phyloP scores from a whole-genome alignment of 2,888 invertebrate species.

The Epinotia nisella region DNA sequence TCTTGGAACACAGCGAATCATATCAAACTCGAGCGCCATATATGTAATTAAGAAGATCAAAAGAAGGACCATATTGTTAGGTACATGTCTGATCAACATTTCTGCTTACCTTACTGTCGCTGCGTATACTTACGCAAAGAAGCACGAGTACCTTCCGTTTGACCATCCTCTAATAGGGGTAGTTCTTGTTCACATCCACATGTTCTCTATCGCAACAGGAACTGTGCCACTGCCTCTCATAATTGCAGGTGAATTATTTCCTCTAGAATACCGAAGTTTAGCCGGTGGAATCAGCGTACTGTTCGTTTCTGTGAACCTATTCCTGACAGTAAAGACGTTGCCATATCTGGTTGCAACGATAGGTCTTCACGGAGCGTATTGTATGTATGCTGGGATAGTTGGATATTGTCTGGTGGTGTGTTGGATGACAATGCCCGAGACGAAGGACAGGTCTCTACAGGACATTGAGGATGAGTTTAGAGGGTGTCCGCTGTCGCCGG shows the following conservation, averaged over 20 bases:
- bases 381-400: constrained; percentile 61
- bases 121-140: constrained; percentile 62
- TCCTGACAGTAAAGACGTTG: constrained; percentile 68
- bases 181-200: constrained; percentile 69
- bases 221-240: constrained; percentile 87
- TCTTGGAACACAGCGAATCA: constrained; percentile 67
- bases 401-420: constrained; percentile 63
- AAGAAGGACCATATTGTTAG: constrained; percentile 65
- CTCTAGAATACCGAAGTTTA: constrained; percentile 84
- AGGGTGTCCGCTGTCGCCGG: constrained; percentile 60
- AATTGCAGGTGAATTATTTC: constrained; percentile 88
- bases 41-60: constrained; percentile 71
- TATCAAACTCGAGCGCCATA: constrained; percentile 65
- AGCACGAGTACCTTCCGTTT: constrained; percentile 52
- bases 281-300: constrained; percentile 76
- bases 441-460: constrained; percentile 72
- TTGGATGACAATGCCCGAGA: constrained; percentile 67
- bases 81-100: constrained; percentile 61
- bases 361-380: constrained; percentile 65
- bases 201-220: constrained; percentile 83
- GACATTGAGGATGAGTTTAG: constrained; percentile 75
- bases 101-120: constrained; percentile 60
- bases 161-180: constrained; percentile 63
- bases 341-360: constrained; percentile 60
- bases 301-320: constrained; percentile 64